Conservation (phyloP, 2,113 vertebrate genomes). For the Aspiorhynchus laticeps region DNA sequence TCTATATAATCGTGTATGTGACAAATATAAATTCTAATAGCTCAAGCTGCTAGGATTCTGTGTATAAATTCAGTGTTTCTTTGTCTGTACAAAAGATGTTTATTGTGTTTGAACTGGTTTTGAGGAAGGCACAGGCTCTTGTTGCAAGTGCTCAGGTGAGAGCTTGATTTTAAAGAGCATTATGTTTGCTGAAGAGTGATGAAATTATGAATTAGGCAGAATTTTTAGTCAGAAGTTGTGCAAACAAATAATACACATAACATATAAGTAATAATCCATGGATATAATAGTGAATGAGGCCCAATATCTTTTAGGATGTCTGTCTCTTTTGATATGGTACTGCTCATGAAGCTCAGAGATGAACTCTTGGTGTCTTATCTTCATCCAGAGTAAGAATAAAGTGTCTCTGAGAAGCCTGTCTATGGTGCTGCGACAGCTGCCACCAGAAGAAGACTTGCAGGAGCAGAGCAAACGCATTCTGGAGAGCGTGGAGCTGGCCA, state of each 20-base stretch:
- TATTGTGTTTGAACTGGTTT: background rate
- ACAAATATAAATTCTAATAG: too few species aligned
- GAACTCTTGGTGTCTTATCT: background rate
- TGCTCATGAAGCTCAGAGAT: background rate
- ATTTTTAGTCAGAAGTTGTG: too few species aligned
- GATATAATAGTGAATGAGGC: background rate
- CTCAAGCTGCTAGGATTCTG: background rate
- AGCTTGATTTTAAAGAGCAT: background rate
- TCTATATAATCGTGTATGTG: too few species aligned
- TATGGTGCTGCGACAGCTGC: conserved; percentile 88
- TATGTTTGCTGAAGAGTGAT: background rate
- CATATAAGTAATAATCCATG: background rate
- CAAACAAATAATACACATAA: too few species aligned
- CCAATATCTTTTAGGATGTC: background rate
- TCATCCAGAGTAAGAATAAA: conserved; percentile 86
- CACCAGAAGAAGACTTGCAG: conserved; percentile 58
- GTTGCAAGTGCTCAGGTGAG: too few species aligned
- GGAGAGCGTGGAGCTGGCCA: conserved; percentile 86
- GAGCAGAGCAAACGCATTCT: conserved; percentile 78
- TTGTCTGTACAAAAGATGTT: background rate
- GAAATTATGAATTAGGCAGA: background rate
- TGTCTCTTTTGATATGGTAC: background rate
- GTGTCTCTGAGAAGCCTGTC: conserved; percentile 88
- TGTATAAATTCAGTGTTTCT: background rate
- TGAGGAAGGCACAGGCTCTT: background rate